Conservation (phyloP, 2,113 vertebrate genomes). For the Cinclus mexicanus region DNA sequence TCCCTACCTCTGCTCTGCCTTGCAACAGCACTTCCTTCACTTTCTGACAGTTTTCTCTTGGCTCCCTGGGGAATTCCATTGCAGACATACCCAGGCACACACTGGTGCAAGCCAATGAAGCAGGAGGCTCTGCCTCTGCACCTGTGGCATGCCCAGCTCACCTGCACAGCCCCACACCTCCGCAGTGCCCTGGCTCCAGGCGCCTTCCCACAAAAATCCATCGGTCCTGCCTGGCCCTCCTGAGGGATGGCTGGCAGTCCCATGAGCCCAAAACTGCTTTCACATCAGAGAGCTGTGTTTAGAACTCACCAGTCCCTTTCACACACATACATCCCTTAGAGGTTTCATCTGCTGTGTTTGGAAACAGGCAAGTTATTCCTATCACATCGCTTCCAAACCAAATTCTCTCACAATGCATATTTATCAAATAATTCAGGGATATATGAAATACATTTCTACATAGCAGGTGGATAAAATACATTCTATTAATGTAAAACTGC, state of each 20-base stretch:
- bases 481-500: constrained; percentile 55
- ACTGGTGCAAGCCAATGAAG: background rate
- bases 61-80: background rate
- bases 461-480: background rate
- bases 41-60: background rate
- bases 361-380: background rate
- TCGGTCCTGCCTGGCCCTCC: background rate
- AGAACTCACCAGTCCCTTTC: background rate
- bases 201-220: background rate
- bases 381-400: background rate
- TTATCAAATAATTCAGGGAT: constrained; percentile 23
- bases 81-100: background rate
- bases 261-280: background rate
- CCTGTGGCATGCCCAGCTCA: background rate
- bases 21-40: background rate
- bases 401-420: background rate
- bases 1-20: background rate
- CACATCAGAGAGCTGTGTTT: background rate
- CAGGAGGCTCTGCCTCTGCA: background rate
- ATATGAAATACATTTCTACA: background rate
- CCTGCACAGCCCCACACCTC: background rate
- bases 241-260: background rate
- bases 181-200: background rate
- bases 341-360: background rate
- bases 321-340: background rate